Percentiles rank a stretch among this genome's conserved stretches.
Conservation (phyloP, 2,797 vertebrate species). For the Cetoscarus ocellatus region DNA sequence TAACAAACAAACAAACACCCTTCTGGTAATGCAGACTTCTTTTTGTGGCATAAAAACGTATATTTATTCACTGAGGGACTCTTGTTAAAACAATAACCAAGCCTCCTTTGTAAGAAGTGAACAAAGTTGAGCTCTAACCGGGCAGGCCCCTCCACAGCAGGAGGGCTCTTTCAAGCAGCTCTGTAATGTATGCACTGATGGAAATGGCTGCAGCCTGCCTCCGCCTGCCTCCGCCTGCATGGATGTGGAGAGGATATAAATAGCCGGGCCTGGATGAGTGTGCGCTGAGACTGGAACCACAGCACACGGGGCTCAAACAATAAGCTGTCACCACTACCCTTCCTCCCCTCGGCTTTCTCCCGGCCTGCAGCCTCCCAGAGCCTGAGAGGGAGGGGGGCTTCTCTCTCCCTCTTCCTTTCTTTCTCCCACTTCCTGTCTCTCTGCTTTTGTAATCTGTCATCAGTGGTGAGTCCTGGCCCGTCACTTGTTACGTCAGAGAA, state of each 20-base stretch:
- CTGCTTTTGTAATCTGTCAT: constrained; percentile 69
- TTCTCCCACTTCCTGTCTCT: constrained; percentile 75
- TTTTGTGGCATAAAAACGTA: background rate
- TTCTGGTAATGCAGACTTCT: no score
- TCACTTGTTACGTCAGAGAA: constrained; percentile 63
- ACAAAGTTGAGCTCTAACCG: background rate
- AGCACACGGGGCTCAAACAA: constrained; percentile 77
- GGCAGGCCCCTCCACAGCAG: constrained; percentile 29
- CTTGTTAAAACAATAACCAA: constrained; percentile 3
- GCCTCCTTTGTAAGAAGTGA: background rate
- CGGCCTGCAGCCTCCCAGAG: constrained; percentile 60
- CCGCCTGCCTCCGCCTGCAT: constrained; percentile 46
- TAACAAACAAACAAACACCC: no score
- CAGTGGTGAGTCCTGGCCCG: constrained; percentile 40
- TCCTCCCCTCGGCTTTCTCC: constrained; percentile 66
- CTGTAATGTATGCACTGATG: constrained; percentile 69
- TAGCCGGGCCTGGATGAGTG: constrained; percentile 66
- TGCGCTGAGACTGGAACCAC: constrained; percentile 66
- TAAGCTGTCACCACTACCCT: constrained; percentile 69
- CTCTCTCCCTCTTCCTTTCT: constrained; percentile 72
- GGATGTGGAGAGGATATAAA: constrained; percentile 80
- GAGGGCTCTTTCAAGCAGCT: constrained; percentile 39
- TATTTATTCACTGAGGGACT: background rate
- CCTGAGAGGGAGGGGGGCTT: constrained; percentile 17
- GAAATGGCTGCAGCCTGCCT: constrained; percentile 67